These are phyloP conservation scores for Gavialis gangeticus DNA, from an alignment of 2,113 vertebrate species.

Conservation along the genomic window DNA sequence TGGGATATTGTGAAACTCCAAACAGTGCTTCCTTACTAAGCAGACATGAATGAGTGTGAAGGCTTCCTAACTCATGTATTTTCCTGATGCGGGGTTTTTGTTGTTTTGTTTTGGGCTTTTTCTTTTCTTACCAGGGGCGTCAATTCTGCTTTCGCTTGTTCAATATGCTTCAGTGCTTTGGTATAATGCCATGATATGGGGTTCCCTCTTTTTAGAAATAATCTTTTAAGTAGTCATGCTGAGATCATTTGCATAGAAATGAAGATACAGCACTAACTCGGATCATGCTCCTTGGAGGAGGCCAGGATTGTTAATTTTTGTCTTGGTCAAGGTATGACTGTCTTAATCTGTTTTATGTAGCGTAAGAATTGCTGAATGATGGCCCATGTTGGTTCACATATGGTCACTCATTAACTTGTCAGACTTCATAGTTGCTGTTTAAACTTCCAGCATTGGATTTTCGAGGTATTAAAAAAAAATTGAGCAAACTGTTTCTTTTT, in stretches of 20 bases:
- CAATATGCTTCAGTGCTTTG: not conserved
- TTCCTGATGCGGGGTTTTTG: not conserved
- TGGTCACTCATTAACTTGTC: constrained; percentile 7
- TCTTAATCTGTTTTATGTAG: not conserved
- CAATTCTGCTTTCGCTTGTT: not conserved
- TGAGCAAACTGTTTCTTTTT: constrained; percentile 19
- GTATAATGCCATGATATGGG: not conserved
- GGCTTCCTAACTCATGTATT: not conserved
- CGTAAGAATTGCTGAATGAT: not conserved
- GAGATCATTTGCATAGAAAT: not conserved
- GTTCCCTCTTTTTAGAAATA: not conserved
- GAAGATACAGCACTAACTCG: rapidly evolving
- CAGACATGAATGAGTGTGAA: not conserved
- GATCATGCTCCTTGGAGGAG: not conserved
- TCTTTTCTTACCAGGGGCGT: not conserved
- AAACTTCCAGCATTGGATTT: constrained; percentile 50
- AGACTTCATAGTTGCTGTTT: constrained; percentile 33
- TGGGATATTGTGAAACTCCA: not conserved
- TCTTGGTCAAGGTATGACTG: not conserved
- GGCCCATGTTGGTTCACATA: not conserved
- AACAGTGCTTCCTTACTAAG: not conserved
- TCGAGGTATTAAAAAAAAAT: constrained; percentile 22
- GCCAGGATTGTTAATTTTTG: not conserved
- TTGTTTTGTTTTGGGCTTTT: rapidly evolving
- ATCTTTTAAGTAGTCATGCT: not conserved